Evolutionary conservation across 2,797 vertebrate species (phyloP).

Genomic region (Aratinga solstitialis): DNA sequence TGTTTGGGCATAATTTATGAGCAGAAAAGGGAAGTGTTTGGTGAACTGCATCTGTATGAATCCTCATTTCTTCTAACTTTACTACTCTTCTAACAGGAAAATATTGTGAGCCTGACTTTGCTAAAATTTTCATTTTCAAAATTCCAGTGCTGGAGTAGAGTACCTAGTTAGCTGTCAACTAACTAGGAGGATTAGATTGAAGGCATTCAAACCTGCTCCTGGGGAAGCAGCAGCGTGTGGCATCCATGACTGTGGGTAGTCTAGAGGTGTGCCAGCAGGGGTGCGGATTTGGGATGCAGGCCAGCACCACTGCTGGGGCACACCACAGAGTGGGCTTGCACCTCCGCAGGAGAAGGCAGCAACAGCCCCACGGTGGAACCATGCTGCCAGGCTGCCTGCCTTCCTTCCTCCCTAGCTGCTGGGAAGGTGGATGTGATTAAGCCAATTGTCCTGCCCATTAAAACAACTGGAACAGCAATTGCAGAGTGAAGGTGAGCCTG

Average conservation of each 20-base stretch:
- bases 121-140: background rate
- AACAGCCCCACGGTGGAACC: background rate
- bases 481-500: background rate
- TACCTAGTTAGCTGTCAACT: background rate
- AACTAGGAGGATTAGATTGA: background rate
- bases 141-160: background rate
- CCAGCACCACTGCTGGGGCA: fast-evolving
- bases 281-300: background rate
- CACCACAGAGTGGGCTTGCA: fast-evolving
- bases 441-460: background rate
- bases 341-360: background rate
- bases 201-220: background rate
- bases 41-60: background rate
- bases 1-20: background rate
- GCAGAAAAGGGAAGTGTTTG: background rate
- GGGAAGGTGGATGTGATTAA: background rate
- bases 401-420: background rate
- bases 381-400: background rate
- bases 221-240: background rate
- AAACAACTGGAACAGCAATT: background rate
- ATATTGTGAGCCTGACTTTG: background rate
- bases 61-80: background rate
- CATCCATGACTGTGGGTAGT: background rate
- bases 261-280: background rate
- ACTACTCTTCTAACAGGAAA: background rate